Percentiles rank a stretch among this genome's conserved stretches.
These are phyloP conservation scores for Drosophila formosana DNA, from an alignment of 2,888 invertebrate genomes.

Conservation along the genomic window DNA sequence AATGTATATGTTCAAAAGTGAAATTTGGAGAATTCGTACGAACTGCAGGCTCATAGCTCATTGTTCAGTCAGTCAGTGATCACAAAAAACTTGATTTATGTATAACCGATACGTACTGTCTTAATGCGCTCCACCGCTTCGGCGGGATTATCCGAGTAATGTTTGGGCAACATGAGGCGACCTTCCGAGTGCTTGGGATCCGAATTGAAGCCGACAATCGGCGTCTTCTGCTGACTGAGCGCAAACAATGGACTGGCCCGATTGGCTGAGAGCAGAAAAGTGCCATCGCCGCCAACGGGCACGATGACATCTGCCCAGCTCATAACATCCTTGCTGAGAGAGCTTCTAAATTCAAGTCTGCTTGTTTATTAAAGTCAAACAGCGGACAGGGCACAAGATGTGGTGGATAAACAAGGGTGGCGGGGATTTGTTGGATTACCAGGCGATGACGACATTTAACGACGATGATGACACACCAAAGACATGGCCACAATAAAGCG, in stretches of 20 bases:
- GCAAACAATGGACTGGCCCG: slow-evolving; percentile 84
- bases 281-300: slow-evolving; percentile 98
- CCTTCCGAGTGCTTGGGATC: slow-evolving; percentile 97
- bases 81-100: no score
- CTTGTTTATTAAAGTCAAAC: slow-evolving; percentile 80
- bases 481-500: slow-evolving; percentile 35
- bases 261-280: slow-evolving; percentile 96
- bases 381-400: slow-evolving; percentile 66
- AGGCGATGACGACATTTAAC: not conserved
- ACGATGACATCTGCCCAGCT: slow-evolving; percentile 96
- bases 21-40: no score
- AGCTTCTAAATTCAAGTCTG: slow-evolving; percentile 85
- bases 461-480: slow-evolving; percentile 40
- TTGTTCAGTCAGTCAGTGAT: no score
- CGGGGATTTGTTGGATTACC: slow-evolving; percentile 35
- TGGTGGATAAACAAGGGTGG: slow-evolving; percentile 56
- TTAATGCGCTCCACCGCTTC: slow-evolving; percentile 92
- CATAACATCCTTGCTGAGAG: slow-evolving; percentile 88
- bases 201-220: slow-evolving; percentile 99
- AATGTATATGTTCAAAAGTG: no score
- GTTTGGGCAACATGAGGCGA: slow-evolving; percentile 94
- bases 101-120: slow-evolving; percentile 86
- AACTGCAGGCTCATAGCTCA: no score
- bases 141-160: slow-evolving; percentile 92
- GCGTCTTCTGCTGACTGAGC: slow-evolving; percentile 88